Evolutionary conservation across 1,140 invertebrate genomes (phyloP), one percentile per base, ranked within the genome.

Genomic region (Lucilia sericata): DNA sequence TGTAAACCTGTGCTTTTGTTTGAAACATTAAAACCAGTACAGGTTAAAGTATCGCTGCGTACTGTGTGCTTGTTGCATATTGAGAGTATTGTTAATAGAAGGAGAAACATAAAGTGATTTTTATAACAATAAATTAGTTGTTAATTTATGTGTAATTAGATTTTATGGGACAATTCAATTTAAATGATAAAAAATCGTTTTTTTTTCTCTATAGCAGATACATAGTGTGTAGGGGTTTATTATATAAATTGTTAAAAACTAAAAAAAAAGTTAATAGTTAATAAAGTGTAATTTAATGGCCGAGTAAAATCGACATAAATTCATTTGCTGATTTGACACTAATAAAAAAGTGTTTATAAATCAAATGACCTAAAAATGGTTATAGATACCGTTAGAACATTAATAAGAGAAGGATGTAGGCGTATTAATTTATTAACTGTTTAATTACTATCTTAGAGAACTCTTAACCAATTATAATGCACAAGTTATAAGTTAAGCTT

Each of bases 91-190:
- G 2, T 42, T 10, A 8, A 42, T 10, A 42, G 42, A 42, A 10
- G 42, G 42, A 42, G 42, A 42, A 8, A 42, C 10, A 42, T 42
- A 42, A 60, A 60, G 51, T 60, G 51, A 14, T 14, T 60, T 60
- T 60, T 60, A 17, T 60, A 60, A 21, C 17, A 80, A 80, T 80
- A 80, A 80, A 80, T 80, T 80, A 49, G 19, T 49, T 47, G 36
- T 21, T 80, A 80, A 80, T 80, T 80, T 80, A 80, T 80, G 76
- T 49, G n/a, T 80, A 49, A 80, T 80, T 80, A 25, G 42, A 80
- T 80, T 80, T 80, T 80, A 80, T 80, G 36, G 19, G 76, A 70
- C 75, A 78, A 47, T 49, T 80, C 19, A 80, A 80, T 80, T 80
- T 21, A 17, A 80, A 80, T 49, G 36, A 49, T 49, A 80, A 80